A percentile compares a stretch with the other conserved stretches of the same genome.
These are phyloP conservation scores for Ceyx margarethae DNA, from an alignment of 2,113 vertebrate species.

Conservation along the genomic window DNA sequence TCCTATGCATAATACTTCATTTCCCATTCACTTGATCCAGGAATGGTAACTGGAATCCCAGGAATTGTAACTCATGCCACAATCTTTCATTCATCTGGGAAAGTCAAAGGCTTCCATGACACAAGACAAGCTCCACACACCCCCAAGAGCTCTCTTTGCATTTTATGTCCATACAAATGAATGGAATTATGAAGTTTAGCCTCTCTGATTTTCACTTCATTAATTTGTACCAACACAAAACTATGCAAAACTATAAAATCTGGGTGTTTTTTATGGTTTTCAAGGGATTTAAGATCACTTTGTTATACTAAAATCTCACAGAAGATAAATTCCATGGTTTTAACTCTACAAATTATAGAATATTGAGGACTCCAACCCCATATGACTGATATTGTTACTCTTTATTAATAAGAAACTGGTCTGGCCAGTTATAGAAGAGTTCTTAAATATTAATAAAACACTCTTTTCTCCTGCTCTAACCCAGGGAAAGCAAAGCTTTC, in stretches of 20 bases:
- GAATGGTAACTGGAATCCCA: neutral
- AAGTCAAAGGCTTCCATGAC: neutral
- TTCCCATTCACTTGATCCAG: neutral
- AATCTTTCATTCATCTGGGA: neutral
- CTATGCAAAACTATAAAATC: neutral
- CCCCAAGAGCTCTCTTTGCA: neutral
- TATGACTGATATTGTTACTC: neutral
- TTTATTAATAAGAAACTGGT: neutral
- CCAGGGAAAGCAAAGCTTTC: neutral
- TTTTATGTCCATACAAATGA: neutral
- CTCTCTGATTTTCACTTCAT: neutral
- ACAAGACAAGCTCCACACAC: neutral
- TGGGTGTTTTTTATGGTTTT: neutral
- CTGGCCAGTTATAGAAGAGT: neutral
- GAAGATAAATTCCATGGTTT: neutral
- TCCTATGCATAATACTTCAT: neutral
- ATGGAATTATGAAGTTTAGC: neutral
- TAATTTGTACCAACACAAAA: neutral
- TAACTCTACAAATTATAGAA: neutral
- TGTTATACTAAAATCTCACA: neutral
- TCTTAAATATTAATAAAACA: slow-evolving; percentile 31
- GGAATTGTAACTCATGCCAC: too few species aligned
- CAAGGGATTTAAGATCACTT: neutral
- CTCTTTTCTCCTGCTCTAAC: neutral
- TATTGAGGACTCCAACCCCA: neutral